phyloP scores from a whole-genome alignment of 2,113 vertebrate genomes.

The Hippocampus guttulatus region DNA sequence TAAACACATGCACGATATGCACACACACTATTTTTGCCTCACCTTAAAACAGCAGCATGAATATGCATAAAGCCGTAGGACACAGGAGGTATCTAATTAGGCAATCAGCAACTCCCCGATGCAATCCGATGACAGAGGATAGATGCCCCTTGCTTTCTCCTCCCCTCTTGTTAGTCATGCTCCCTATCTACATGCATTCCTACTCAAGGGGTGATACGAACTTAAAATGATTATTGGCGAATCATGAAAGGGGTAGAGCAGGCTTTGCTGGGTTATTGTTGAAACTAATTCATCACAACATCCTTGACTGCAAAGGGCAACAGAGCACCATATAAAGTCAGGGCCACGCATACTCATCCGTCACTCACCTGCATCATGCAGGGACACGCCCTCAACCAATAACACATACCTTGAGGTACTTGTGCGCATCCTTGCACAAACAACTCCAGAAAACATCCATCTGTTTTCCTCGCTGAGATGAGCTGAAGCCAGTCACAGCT shows the following conservation, averaged over 20 bases:
- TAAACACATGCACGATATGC: not conserved
- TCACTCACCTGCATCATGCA: conserved; percentile 35
- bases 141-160: conserved; percentile 34
- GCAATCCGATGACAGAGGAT: conserved; percentile 47
- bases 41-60: conserved; percentile 67
- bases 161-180: conserved; percentile 49
- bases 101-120: conserved; percentile 67
- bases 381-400: conserved; percentile 65
- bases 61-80: conserved; percentile 71
- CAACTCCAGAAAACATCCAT: not conserved
- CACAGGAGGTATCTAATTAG: conserved; percentile 68
- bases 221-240: conserved; percentile 11
- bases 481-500: conserved; percentile 3
- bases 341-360: conserved; percentile 57
- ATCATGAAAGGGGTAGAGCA: conserved; percentile 15
- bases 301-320: conserved; percentile 56
- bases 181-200: conserved; percentile 32
- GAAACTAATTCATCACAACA: conserved; percentile 54
- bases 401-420: conserved; percentile 24
- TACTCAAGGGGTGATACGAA: conserved; percentile 34
- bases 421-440: not conserved
- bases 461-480: not conserved
- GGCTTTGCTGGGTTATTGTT: conserved; percentile 2
- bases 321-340: conserved; percentile 43
- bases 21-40: conserved; percentile 44